Evolutionary conservation across 2,888 invertebrate species (phyloP).

Genomic region (Cryptosula pallasiana): DNA sequence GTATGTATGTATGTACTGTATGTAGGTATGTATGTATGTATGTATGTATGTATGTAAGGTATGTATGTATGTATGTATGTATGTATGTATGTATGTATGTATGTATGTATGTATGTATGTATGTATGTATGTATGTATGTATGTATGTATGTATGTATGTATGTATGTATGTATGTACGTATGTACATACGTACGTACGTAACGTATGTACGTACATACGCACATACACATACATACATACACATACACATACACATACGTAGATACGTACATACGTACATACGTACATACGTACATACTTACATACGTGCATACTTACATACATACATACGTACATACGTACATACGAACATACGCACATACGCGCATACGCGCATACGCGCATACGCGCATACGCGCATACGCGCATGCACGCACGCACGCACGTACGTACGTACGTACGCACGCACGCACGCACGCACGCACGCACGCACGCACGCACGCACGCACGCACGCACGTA

Average conservation of each 20-base stretch:
- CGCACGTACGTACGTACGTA: neutral
- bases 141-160: constrained; percentile 17
- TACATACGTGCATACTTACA: too few species aligned
- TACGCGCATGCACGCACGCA: neutral
- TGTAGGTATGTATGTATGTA: too few species aligned
- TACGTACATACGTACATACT: neutral
- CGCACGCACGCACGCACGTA: neutral
- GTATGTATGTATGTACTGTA: too few species aligned
- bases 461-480: neutral
- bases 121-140: too few species aligned
- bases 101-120: too few species aligned
- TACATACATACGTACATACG: neutral
- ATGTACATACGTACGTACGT: constrained; percentile 23
- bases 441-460: neutral
- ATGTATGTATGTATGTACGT: constrained; percentile 17
- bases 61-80: too few species aligned
- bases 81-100: too few species aligned
- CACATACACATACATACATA: neutral
- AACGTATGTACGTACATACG: constrained; percentile 9
- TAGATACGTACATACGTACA: constrained; percentile 8
- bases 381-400: neutral
- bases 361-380: neutral
- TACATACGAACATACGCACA: neutral
- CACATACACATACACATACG: neutral
- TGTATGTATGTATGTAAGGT: too few species aligned